phyloP scores from a whole-genome alignment of 1,140 invertebrate species.

The Antheraea pernyi region DNA sequence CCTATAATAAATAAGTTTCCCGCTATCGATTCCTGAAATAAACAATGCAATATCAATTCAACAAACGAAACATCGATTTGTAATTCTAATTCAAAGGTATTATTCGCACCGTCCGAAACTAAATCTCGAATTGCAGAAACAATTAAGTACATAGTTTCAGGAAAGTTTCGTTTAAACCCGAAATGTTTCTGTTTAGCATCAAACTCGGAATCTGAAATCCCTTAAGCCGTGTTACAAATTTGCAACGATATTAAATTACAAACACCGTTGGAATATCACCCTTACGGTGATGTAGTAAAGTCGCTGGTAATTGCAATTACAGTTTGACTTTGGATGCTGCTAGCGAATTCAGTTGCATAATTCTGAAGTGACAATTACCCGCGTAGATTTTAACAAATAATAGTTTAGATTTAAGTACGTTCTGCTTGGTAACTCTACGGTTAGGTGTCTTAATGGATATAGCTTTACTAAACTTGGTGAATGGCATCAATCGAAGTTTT shows the following conservation, averaged over 20 bases:
- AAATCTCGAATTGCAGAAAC: constrained; percentile 32
- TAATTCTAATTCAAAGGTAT: constrained; percentile 15
- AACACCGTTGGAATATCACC: constrained; percentile 12
- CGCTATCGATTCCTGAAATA: neutral
- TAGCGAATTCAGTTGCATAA: constrained; percentile 40
- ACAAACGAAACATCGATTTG: neutral
- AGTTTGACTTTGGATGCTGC: constrained; percentile 37
- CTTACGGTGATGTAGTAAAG: constrained; percentile 30
- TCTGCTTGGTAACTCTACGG: neutral
- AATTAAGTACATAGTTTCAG: constrained; percentile 48
- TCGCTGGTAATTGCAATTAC: constrained; percentile 24
- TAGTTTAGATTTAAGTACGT: constrained; percentile 58
- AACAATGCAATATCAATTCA: neutral
- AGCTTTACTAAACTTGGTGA: too few species aligned
- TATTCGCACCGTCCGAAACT: constrained; percentile 24
- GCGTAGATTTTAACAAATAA: constrained; percentile 61
- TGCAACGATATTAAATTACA: constrained; percentile 25
- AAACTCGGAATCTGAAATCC: constrained; percentile 63
- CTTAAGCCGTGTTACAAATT: constrained; percentile 59
- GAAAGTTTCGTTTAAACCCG: constrained; percentile 51
- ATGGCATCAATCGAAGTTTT: too few species aligned
- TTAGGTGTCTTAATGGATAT: neutral
- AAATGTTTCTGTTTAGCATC: constrained; percentile 58
- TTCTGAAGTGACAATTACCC: constrained; percentile 61
- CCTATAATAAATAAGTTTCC: too few species aligned